Percentiles rank a stretch among this genome's conserved stretches.
Conservation (phyloP, 2,113 vertebrate genomes). For the Psammodynastes pulverulentus region DNA sequence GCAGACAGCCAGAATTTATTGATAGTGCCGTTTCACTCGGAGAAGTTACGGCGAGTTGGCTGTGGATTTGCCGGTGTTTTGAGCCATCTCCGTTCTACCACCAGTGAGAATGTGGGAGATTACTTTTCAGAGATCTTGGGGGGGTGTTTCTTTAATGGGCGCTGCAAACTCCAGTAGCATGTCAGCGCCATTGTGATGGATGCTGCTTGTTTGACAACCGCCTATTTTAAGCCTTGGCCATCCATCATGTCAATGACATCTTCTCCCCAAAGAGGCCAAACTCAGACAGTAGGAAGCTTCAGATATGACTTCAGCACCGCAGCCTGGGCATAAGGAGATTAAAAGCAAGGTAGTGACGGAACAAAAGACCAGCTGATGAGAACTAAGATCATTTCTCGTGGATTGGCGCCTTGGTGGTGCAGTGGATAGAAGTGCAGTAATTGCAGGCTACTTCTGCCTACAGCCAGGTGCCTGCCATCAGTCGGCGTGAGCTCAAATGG, state of each 20-base stretch:
- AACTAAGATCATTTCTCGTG: too few relatives aligned
- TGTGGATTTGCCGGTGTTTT: not conserved
- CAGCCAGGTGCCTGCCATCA: too few relatives aligned
- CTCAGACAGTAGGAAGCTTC: not conserved
- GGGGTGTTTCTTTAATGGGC: not conserved
- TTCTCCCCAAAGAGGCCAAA: conserved; percentile 1
- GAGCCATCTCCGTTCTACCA: not conserved
- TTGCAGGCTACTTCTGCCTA: too few relatives aligned
- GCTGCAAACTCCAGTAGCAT: not conserved
- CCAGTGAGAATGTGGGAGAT: not conserved
- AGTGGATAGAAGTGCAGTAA: too few relatives aligned
- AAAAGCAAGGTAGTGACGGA: not conserved
- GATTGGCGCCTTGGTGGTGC: too few relatives aligned
- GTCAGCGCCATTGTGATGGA: conserved; percentile 13
- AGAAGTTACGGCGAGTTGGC: not conserved
- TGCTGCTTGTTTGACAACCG: conserved; percentile 23
- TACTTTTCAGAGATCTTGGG: not conserved
- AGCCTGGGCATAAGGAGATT: not conserved
- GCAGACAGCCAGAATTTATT: conserved; percentile 22
- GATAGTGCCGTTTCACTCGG: not conserved
- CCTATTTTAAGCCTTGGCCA: conserved; percentile 8
- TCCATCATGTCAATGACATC: not conserved
- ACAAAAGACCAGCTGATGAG: not conserved
- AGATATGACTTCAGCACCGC: not conserved
- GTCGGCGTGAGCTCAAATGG: too few relatives aligned